Conservation (phyloP, 2,888 invertebrate genomes). For the Noctuana brunneofusca region DNA sequence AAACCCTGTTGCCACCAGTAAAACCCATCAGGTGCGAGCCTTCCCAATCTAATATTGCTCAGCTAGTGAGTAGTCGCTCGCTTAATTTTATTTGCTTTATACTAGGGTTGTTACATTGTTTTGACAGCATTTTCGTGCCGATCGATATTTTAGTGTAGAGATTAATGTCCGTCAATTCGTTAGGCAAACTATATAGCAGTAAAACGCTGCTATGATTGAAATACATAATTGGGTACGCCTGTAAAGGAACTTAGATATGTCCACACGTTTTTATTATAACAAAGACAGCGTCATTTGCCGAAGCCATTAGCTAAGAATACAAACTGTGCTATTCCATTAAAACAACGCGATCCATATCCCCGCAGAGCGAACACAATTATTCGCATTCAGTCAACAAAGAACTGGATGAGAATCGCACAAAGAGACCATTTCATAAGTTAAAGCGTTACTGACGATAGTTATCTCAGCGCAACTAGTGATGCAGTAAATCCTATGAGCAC, state of each 20-base stretch:
- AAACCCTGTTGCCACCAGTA: constrained; percentile 76
- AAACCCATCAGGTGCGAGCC: constrained; percentile 75
- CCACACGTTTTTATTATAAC: constrained; percentile 57
- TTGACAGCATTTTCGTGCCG: constrained; percentile 38
- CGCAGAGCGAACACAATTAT: constrained; percentile 70
- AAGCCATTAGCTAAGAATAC: constrained; percentile 72
- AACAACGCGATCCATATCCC: constrained; percentile 67
- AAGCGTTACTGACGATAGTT: constrained; percentile 68
- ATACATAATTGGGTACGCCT: constrained; percentile 5
- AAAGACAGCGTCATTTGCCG: constrained; percentile 55
- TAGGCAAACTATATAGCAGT: background rate
- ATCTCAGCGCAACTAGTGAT: constrained; percentile 75
- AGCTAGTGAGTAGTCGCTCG: constrained; percentile 34
- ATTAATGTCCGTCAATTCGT: constrained; percentile 32
- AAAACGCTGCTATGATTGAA: background rate
- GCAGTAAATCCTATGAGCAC: constrained; percentile 72
- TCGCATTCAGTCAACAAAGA: constrained; percentile 72
- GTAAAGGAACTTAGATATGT: constrained; percentile 38
- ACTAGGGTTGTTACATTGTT: constrained; percentile 34
- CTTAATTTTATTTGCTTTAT: constrained; percentile 30
- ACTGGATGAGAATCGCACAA: constrained; percentile 56
- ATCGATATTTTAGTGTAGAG: constrained; percentile 37
- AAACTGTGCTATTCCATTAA: constrained; percentile 68
- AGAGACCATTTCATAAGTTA: constrained; percentile 75
- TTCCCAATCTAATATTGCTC: constrained; percentile 61